Conservation (phyloP, 2,888 invertebrate genomes). For the Marronus borbonicus region DNA sequence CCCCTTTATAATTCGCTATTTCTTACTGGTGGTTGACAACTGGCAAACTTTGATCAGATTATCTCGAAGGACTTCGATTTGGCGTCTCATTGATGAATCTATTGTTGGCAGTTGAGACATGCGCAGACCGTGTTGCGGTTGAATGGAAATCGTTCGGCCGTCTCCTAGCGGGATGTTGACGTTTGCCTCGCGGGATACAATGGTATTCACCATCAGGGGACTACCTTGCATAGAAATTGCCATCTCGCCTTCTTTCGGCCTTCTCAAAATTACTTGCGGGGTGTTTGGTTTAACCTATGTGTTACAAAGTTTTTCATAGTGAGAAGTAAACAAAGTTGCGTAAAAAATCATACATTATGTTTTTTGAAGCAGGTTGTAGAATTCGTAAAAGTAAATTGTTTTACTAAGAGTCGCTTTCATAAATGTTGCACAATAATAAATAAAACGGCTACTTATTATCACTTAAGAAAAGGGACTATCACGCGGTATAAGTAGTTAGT, state of each 20-base stretch:
- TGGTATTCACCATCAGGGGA: constrained; percentile 75
- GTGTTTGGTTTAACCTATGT: constrained; percentile 73
- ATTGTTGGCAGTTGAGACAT: constrained; percentile 69
- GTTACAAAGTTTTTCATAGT: constrained; percentile 12
- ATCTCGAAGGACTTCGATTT: constrained; percentile 72
- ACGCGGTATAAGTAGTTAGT: too few species aligned
- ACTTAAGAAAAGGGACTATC: too few species aligned
- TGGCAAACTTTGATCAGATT: constrained; percentile 67
- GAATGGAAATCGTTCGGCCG: constrained; percentile 76
- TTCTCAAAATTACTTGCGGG: constrained; percentile 75
- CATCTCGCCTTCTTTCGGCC: constrained; percentile 78
- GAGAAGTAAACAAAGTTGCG: too few species aligned
- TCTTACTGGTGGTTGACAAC: background rate
- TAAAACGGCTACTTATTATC: too few species aligned
- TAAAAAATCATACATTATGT: too few species aligned
- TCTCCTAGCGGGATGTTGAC: constrained; percentile 79
- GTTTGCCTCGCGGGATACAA: constrained; percentile 74
- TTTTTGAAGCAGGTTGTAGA: too few species aligned
- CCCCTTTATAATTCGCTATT: too few species aligned
- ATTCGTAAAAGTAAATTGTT: too few species aligned
- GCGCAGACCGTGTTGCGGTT: constrained; percentile 73
- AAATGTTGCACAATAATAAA: background rate
- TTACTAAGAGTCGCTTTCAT: background rate
- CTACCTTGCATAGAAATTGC: constrained; percentile 80
- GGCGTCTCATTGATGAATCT: constrained; percentile 68